Evolutionary conservation across 1,140 invertebrate species (phyloP), one percentile per base, ranked within the genome.

Genomic region (Drosophila nannoptera): DNA sequence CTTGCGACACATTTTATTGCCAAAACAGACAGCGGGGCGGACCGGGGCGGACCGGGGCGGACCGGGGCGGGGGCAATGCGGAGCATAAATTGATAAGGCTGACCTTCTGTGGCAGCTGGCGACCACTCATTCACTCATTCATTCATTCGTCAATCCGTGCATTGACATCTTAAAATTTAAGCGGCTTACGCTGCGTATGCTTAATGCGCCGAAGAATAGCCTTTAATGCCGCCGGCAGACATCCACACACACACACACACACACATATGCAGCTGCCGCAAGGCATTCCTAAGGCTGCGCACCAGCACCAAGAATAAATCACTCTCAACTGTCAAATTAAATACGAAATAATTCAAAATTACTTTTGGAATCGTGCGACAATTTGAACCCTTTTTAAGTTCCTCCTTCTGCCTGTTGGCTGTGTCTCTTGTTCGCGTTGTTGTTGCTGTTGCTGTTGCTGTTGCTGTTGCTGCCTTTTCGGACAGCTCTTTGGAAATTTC

Each of bases 331-430:
- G 60, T 69, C 67, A 69, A 63, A 50, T 55, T 35, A 69, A 63
- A 69, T 56, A 53, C 52, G 64, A 69, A 64, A 69, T 69, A 52
- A 69, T 63, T 69, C 64, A 14, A 69, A 69, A 69, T 69, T 69
- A 69, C 67, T 69, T 69, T 64, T 50, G 56, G 64, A 56, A 55
- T 54, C 49, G 49, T 35, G 16, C 60, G 32, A 54, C 11, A 63
- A 54, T 63, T 63, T 38, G 33, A 69, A 56, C 45, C 45, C 52
- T 36, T 64, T 56, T 73, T 22, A 22, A 22, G 22, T 22, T 22
- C 22, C 22, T 22, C 22, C 22, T 40, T 61, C 49, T 71, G 62
- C 4, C 11, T 43, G 12, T 36, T 53, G 32, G 22, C 9, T 42
- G 8, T 52, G 50, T 59, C 35, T 32, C 52, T 42, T 55, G n/a